A percentile compares a stretch with the other conserved stretches of the same genome.
Conservation (phyloP, 1,140 invertebrate genomes). For the Zaprionus vittiger region DNA sequence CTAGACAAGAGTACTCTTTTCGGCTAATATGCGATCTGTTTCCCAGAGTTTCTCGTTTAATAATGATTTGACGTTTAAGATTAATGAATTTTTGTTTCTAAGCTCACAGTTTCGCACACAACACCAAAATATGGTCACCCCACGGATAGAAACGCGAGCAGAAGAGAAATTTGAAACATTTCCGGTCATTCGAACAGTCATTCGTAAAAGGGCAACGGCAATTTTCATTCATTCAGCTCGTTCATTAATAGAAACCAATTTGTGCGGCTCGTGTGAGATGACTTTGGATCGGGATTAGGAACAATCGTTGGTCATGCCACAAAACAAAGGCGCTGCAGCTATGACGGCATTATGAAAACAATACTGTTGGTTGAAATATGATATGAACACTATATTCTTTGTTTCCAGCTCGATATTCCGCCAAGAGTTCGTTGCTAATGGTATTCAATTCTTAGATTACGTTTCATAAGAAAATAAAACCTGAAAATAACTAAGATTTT, state of each 20-base stretch:
- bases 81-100: slow-evolving; percentile 69
- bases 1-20: background rate
- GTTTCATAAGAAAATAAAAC: background rate
- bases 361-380: background rate
- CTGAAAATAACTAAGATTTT: background rate
- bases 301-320: slow-evolving; percentile 38
- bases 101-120: slow-evolving; percentile 61
- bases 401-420: slow-evolving; percentile 1
- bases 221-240: slow-evolving; percentile 53
- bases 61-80: slow-evolving; percentile 52
- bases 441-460: background rate
- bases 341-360: background rate
- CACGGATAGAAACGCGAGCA: background rate
- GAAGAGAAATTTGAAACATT: slow-evolving; percentile 71
- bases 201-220: slow-evolving; percentile 30
- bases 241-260: slow-evolving; percentile 77
- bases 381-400: background rate
- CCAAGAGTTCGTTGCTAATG: background rate
- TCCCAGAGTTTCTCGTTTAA: slow-evolving; percentile 53
- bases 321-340: background rate
- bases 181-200: slow-evolving; percentile 50
- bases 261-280: slow-evolving; percentile 35
- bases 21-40: slow-evolving; percentile 10
- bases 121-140: slow-evolving; percentile 36
- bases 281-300: slow-evolving; percentile 19